Evolutionary conservation across 2,888 invertebrate species (phyloP), one percentile per base, ranked within the genome.

Genomic region (Himalopsyche anomala): DNA sequence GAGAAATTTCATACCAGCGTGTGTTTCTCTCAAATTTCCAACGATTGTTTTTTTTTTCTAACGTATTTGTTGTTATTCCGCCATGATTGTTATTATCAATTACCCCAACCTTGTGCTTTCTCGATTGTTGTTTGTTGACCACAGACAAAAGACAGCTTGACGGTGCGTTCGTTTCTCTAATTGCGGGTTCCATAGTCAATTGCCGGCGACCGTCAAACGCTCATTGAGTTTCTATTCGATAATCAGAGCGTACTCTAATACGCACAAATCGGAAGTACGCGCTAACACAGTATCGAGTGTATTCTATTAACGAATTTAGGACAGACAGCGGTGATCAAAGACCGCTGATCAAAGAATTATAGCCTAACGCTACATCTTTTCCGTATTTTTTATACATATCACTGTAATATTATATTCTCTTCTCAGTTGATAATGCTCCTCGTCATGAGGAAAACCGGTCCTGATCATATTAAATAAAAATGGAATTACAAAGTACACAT

Each of bases 61-160:
- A 69, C 15, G 15, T 51, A 51, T 51, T 51, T 51, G 51, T 36
- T 36, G 36, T 36, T 74, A 74, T 74, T 74, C 74, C 38, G 74
- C 74, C 36, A 74, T 38, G 74, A 74, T 74, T 74, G 74, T 74
- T 74, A 36, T 74, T 74, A 74, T 36, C 74, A 74, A 74, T 74
- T 74, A 74, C 74, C 74, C 38, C 74, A 74, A 38, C 15, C 74
- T n/a, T 74, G 38, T 74, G 74, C 74, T 74, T 74, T 74, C 74
- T 74, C 74, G 74, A 74, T 74, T 74, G 74, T 74, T 74, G 36
- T 74, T 74, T 19, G 62, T 74, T 74, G 74, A 74, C 74, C 74
- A 74, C 74, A 74, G 74, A 74, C 74, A 74, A 74, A 74, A 36
- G 74, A 74, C 74, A 19, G 28, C 36, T 38, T 0, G 38, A 9